Percentiles rank a stretch among this genome's conserved stretches.
phyloP scores from a whole-genome alignment of 1,140 invertebrate genomes.

The Elysia chlorotica region DNA sequence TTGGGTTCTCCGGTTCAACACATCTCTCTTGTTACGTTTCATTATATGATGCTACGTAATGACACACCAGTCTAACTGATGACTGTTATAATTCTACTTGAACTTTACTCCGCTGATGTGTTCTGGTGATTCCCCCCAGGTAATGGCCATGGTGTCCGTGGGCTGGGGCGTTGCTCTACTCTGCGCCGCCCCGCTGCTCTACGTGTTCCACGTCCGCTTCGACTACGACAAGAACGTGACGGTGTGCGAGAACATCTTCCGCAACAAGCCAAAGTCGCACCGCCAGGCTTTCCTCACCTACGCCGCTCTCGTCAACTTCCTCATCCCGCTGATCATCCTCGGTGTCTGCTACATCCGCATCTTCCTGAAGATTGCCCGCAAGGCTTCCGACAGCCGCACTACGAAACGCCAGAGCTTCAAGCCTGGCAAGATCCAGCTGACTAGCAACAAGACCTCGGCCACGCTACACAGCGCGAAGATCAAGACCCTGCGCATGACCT shows the following conservation, averaged over 20 bases:
- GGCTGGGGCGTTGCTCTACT: constrained; percentile 50
- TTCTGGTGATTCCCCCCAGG: constrained; percentile 44
- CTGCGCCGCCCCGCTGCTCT: constrained; percentile 48
- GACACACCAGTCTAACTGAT: no score
- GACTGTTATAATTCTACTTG: no score
- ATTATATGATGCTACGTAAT: no score
- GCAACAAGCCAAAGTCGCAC: constrained; percentile 37
- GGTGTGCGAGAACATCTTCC: constrained; percentile 53
- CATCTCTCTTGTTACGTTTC: neutral
- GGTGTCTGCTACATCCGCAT: constrained; percentile 54
- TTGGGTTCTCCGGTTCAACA: neutral
- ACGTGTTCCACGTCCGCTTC: constrained; percentile 44
- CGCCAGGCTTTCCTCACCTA: constrained; percentile 56
- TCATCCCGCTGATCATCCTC: constrained; percentile 52
- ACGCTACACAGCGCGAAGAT: constrained; percentile 59
- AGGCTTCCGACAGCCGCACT: constrained; percentile 41
- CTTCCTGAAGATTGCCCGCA: constrained; percentile 54
- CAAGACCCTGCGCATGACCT: constrained; percentile 62
- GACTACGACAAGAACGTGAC: constrained; percentile 26
- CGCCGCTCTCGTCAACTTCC: constrained; percentile 48
- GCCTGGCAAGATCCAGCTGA: constrained; percentile 45
- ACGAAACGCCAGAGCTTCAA: constrained; percentile 32
- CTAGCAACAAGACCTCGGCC: constrained; percentile 48
- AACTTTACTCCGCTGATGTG: no score
- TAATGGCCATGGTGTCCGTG: constrained; percentile 47